These are phyloP conservation scores for Synergus itoensis DNA, from an alignment of 2,888 invertebrate species.

Conservation along the genomic window DNA sequence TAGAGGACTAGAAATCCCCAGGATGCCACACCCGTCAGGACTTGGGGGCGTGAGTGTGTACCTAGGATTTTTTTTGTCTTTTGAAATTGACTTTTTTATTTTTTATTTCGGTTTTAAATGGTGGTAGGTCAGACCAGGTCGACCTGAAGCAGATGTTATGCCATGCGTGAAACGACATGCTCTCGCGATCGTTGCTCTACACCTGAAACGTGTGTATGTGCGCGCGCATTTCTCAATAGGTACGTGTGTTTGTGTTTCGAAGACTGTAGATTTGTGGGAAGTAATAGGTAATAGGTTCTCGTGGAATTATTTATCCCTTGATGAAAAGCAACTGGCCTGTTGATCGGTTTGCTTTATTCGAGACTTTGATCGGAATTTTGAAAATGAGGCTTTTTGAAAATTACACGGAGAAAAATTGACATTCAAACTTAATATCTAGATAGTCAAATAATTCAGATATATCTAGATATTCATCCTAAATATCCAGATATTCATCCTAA, in stretches of 20 bases:
- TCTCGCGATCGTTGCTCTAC: slow-evolving; percentile 21
- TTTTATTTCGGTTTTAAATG: background rate
- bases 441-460: too few species aligned
- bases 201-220: background rate
- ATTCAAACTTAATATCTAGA: too few species aligned
- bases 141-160: slow-evolving; percentile 24
- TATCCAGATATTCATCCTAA: too few species aligned
- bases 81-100: background rate
- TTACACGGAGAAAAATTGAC: too few species aligned
- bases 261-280: background rate
- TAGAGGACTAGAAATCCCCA: background rate
- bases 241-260: background rate
- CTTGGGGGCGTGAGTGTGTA: slow-evolving; percentile 6
- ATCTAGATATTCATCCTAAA: too few species aligned
- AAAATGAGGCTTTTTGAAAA: background rate
- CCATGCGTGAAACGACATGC: slow-evolving; percentile 37
- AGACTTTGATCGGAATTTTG: background rate
- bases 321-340: background rate
- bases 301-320: background rate
- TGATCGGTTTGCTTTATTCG: background rate
- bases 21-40: slow-evolving; percentile 28
- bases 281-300: background rate
- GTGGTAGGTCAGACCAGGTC: slow-evolving; percentile 29
- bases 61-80: background rate
- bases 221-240: background rate